phyloP scores from a whole-genome alignment of 1,140 invertebrate species.

The Rhizoglyphus robini region DNA sequence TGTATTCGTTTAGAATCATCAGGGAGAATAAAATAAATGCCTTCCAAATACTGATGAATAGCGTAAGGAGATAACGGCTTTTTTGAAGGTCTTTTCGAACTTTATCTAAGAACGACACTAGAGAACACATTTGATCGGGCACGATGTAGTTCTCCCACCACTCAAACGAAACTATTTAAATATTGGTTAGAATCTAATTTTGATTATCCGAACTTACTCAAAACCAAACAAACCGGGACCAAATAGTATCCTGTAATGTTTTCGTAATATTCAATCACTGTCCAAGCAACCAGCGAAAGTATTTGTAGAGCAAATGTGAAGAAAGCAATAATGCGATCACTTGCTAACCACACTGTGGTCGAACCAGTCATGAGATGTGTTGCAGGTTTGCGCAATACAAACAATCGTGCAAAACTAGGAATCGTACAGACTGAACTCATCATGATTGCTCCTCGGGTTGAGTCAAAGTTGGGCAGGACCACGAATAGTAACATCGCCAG shows the following conservation, averaged over 20 bases:
- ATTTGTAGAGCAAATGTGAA: too few species aligned
- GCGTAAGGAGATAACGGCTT: conserved; percentile 70
- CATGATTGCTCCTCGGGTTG: conserved; percentile 32
- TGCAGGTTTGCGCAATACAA: conserved; percentile 21
- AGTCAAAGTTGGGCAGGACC: conserved; percentile 35
- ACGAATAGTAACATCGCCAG: conserved; percentile 34
- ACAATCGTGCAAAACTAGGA: conserved; percentile 30
- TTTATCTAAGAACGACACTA: conserved; percentile 54
- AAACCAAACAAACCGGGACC: too few species aligned
- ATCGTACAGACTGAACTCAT: conserved; percentile 33
- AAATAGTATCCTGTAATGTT: too few species aligned
- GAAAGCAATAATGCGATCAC: too few species aligned
- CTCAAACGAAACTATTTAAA: conserved; percentile 73
- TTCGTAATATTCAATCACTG: too few species aligned
- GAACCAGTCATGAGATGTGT: not conserved
- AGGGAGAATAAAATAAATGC: conserved; percentile 60
- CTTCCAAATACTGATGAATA: conserved; percentile 77
- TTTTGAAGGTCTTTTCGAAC: conserved; percentile 61
- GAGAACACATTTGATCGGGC: conserved; percentile 34
- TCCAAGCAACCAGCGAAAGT: too few species aligned
- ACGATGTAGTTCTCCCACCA: too few species aligned
- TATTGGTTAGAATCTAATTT: not conserved
- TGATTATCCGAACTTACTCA: too few species aligned
- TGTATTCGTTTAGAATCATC: conserved; percentile 48
- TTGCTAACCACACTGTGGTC: too few species aligned